Conservation (phyloP, 2,888 invertebrate genomes). For the Xestia c-nigrum region DNA sequence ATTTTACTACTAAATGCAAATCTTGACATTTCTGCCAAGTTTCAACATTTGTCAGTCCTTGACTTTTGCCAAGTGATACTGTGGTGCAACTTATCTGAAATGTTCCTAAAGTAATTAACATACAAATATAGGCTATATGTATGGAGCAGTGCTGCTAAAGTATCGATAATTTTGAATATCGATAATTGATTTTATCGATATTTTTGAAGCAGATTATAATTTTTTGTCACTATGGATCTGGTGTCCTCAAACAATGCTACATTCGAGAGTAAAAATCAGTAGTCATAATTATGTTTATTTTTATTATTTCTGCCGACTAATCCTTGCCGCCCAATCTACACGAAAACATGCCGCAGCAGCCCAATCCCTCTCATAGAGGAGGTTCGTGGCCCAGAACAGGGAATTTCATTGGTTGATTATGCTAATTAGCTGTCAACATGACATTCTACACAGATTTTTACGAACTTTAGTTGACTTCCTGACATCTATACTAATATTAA, state of each 20-base stretch:
- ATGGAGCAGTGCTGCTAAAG: background rate
- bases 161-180: conserved; percentile 33
- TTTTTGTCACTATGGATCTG: background rate
- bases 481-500: no score
- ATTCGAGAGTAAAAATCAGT: background rate
- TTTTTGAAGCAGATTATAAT: background rate
- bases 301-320: background rate
- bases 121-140: conserved; percentile 22
- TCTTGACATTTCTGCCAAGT: conserved; percentile 52
- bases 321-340: no score
- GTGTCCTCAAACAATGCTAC: background rate
- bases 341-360: background rate
- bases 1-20: conserved; percentile 44
- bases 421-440: no score
- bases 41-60: conserved; percentile 56
- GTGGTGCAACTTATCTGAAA: conserved; percentile 37
- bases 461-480: no score
- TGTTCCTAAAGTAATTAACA: conserved; percentile 22
- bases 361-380: background rate
- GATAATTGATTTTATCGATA: conserved; percentile 6
- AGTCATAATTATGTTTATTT: background rate
- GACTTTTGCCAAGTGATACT: conserved; percentile 52
- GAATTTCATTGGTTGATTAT: background rate
- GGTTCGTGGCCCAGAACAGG: no score
- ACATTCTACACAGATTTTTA: no score